Percentiles rank a stretch among this genome's conserved stretches.
Conservation (phyloP, 92 coral and sea anemone species). For the Epizoanthus rinbou region DNA sequence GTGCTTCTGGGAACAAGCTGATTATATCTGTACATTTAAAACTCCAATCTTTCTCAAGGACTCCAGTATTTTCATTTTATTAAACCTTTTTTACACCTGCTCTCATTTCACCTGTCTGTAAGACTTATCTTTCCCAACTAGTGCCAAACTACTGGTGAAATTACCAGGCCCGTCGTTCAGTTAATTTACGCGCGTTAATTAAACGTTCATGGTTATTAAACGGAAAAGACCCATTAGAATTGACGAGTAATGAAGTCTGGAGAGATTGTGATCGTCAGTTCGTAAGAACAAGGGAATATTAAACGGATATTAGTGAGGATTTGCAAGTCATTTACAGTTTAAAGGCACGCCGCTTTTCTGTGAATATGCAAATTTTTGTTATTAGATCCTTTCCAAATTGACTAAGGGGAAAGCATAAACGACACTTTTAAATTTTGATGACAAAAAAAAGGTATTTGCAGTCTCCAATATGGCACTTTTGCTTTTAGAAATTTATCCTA, state of each 20-base stretch:
- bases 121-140: slow-evolving; percentile 26
- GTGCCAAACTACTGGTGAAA: slow-evolving; percentile 13
- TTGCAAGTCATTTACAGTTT: slow-evolving; percentile 40
- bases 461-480: not conserved
- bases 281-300: slow-evolving; percentile 32
- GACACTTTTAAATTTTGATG: not conserved
- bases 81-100: slow-evolving; percentile 15
- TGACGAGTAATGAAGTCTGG: slow-evolving; percentile 44
- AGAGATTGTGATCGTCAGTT: slow-evolving; percentile 38
- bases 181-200: slow-evolving; percentile 44
- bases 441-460: not conserved
- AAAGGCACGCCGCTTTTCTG: slow-evolving; percentile 43
- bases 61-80: not conserved
- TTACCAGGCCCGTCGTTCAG: slow-evolving; percentile 37
- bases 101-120: slow-evolving; percentile 18
- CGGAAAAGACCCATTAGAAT: slow-evolving; percentile 35
- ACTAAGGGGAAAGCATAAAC: not conserved
- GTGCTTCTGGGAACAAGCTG: not conserved
- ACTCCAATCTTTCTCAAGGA: not conserved
- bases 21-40: not conserved
- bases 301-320: slow-evolving; percentile 41
- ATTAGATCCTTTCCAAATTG: slow-evolving; percentile 20
- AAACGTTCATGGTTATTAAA: slow-evolving; percentile 38
- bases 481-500: not conserved
- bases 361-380: slow-evolving; percentile 1